A percentile compares a stretch with the other conserved stretches of the same genome.
Conservation (phyloP, 2,888 invertebrate species). For the Oconnorella tubifera region DNA sequence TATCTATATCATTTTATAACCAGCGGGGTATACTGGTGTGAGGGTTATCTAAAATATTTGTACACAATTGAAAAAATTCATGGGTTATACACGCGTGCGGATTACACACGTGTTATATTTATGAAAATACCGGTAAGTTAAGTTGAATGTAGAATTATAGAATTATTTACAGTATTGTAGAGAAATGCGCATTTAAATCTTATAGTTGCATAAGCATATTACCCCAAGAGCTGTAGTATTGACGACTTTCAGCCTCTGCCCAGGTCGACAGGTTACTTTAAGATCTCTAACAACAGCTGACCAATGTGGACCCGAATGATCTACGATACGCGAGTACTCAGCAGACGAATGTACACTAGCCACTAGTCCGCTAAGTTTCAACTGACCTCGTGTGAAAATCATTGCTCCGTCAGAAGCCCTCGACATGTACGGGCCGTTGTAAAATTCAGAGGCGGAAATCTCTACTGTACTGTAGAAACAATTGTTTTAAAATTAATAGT, state of each 20-base stretch:
- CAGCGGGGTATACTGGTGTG: too few relatives aligned
- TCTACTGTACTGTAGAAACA: slow-evolving; percentile 1
- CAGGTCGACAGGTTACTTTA: slow-evolving; percentile 30
- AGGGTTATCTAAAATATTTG: too few relatives aligned
- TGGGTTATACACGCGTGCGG: too few relatives aligned
- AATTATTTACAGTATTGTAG: too few relatives aligned
- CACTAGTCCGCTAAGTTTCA: slow-evolving; percentile 13
- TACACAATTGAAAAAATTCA: too few relatives aligned
- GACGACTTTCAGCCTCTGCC: slow-evolving; percentile 29
- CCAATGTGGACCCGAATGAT: slow-evolving; percentile 35
- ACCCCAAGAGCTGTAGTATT: slow-evolving; percentile 29
- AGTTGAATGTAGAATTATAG: too few relatives aligned
- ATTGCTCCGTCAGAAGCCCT: slow-evolving; percentile 28
- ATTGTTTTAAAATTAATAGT: too few relatives aligned
- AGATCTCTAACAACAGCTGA: slow-evolving; percentile 31
- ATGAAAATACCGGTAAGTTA: too few relatives aligned
- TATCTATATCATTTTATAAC: too few relatives aligned
- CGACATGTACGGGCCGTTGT: slow-evolving; percentile 10
- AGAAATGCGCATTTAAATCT: too few relatives aligned
- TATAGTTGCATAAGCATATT: too few relatives aligned
- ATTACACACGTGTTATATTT: too few relatives aligned
- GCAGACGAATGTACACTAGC: slow-evolving; percentile 13
- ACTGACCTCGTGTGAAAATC: slow-evolving; percentile 28
- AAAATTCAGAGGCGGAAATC: slow-evolving; percentile 2
- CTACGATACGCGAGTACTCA: slow-evolving; percentile 30